Evolutionary conservation across 2,797 vertebrate species (phyloP).

Genomic region (Bovichtus diacanthus): DNA sequence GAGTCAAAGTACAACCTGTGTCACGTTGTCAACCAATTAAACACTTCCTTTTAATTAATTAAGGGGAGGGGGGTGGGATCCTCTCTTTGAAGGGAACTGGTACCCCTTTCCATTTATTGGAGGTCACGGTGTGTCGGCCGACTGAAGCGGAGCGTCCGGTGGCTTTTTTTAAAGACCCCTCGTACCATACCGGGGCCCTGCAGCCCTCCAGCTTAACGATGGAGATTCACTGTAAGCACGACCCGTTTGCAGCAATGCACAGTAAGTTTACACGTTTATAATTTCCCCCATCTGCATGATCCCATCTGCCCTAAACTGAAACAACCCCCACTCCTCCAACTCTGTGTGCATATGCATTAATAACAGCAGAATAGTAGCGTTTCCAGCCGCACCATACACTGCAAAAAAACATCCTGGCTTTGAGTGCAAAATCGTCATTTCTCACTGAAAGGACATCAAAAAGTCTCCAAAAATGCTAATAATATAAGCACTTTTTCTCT

Average conservation of each 20-base stretch:
- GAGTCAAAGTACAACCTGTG: neutral
- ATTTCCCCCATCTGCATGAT: constrained; percentile 47
- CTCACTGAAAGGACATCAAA: neutral
- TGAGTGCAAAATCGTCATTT: neutral
- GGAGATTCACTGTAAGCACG: constrained; percentile 99
- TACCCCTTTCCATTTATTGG: constrained; percentile 27
- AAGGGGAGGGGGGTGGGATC: neutral
- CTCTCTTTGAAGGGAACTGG: constrained; percentile 37
- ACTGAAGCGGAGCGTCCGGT: constrained; percentile 55
- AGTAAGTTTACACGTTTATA: constrained; percentile 88
- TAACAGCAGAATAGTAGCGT: neutral
- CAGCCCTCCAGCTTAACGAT: constrained; percentile 82
- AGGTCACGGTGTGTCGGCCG: constrained; percentile 45
- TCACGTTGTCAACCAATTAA: neutral
- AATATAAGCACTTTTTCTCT: neutral
- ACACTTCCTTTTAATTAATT: constrained; percentile 5
- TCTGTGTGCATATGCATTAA: constrained; percentile 10
- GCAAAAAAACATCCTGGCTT: neutral
- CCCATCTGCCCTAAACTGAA: constrained; percentile 18
- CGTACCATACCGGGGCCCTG: constrained; percentile 49
- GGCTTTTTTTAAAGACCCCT: constrained; percentile 62
- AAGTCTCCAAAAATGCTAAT: neutral
- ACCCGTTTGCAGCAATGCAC: constrained; percentile 99
- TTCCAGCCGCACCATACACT: neutral
- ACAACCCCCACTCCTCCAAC: neutral